These are phyloP conservation scores for Sebastes nivosus DNA, from an alignment of 2,797 vertebrate species.

Conservation along the genomic window DNA sequence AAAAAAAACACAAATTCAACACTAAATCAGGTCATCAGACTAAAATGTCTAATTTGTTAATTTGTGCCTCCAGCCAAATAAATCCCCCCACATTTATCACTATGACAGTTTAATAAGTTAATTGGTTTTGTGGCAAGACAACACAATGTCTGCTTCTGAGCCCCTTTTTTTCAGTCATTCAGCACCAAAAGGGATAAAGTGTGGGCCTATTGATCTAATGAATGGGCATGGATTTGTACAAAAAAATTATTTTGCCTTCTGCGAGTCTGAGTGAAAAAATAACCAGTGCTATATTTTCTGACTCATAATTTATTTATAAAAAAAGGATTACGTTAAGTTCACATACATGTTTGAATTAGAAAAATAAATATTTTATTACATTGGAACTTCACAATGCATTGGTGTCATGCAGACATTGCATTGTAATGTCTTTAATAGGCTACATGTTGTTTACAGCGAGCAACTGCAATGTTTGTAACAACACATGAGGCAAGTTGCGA, in stretches of 20 bases:
- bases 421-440: slow-evolving; percentile 5
- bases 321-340: slow-evolving; percentile 64
- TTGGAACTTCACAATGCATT: slow-evolving; percentile 58
- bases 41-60: slow-evolving; percentile 14
- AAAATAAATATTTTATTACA: slow-evolving; percentile 77
- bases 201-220: slow-evolving; percentile 1
- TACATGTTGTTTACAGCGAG: slow-evolving; percentile 33
- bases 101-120: slow-evolving; percentile 49
- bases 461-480: slow-evolving; percentile 29
- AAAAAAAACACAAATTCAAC: slow-evolving; percentile 26
- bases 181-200: slow-evolving; percentile 30
- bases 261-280: slow-evolving; percentile 13
- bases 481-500: slow-evolving; percentile 14
- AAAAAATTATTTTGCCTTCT: background rate
- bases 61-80: slow-evolving; percentile 23
- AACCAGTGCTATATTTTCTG: slow-evolving; percentile 14
- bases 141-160: background rate
- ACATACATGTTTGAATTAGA: slow-evolving; percentile 69
- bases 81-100: slow-evolving; percentile 34
- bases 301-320: slow-evolving; percentile 64
- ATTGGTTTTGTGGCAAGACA: slow-evolving; percentile 39
- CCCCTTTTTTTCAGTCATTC: slow-evolving; percentile 5
- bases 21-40: slow-evolving; percentile 10
- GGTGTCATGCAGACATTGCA: slow-evolving; percentile 61
- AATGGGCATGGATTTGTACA: background rate